Evolutionary conservation across 2,888 invertebrate genomes (phyloP), one percentile per base, ranked within the genome.

Genomic region (Lacanobia wlatinum): DNA sequence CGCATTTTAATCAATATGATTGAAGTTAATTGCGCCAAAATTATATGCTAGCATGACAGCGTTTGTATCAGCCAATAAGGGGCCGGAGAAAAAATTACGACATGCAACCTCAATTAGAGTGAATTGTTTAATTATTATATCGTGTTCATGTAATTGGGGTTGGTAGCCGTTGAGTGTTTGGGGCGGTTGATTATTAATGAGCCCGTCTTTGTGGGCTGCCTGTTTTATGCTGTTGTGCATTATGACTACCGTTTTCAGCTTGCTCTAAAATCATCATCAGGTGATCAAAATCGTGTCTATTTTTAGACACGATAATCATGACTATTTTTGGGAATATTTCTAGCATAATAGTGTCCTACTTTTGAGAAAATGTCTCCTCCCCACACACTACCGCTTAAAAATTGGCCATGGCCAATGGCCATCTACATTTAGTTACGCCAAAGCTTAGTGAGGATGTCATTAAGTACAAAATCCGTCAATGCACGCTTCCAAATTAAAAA

Each of bases 1-100:
- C 78, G 75, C 84, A 55, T 75, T 86, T 86, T 82, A 85, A 86
- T 86, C 73, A 82, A 80, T 73, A 76, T 80, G 38, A 84, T 86
- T 82, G 75, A 6, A 76, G 72, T 73, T 82, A 84, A 85, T 87
- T 87, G 71, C 77, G 71, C 75, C 70, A 77, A 84, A 87, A 87
- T 86, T 86, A 85, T 82, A 84, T 75, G 65, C 67, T 78, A 63
- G 66, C 73, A 66, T 74, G 70, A 56, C 74, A 68, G 38, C 23
- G n/a, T 73, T 61, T 59, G 76, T 79, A 58, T 55, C 80, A 69
- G 62, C 86, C 84, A 84, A 84, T 84, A 70, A 76, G 69, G 16
- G 50, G 12, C 53, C 46, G 16, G 63, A 62, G 59, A 46, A 65
- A 73, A 65, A 73, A 76, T 50, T 58, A 64, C 56, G 40, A 71